These are phyloP conservation scores for Chesias legatella DNA, from an alignment of 2,888 invertebrate genomes.

Conservation along the genomic window DNA sequence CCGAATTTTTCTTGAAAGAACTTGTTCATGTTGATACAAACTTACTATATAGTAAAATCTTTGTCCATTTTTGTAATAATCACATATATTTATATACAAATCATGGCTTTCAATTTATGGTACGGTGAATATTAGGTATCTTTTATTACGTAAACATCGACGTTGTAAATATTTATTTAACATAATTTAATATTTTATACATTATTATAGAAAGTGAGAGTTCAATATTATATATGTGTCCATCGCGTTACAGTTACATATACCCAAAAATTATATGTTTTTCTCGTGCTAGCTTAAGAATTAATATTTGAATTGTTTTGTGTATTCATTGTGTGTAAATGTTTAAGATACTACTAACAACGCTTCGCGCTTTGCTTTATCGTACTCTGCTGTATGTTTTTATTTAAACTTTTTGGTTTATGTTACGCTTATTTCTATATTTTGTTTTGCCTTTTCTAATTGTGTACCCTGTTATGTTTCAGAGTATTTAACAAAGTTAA, in stretches of 20 bases:
- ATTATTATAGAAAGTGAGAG: conserved; percentile 41
- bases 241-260: conserved; percentile 50
- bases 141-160: conserved; percentile 36
- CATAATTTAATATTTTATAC: conserved; percentile 44
- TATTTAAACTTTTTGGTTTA: conserved; percentile 35
- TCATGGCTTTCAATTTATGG: conserved; percentile 28
- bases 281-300: conserved; percentile 51
- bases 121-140: conserved; percentile 38
- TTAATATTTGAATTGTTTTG: conserved; percentile 49
- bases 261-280: conserved; percentile 50
- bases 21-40: background rate
- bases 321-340: conserved; percentile 57
- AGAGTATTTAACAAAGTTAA: conserved; percentile 99
- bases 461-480: conserved; percentile 78
- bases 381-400: conserved; percentile 41
- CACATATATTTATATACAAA: conserved; percentile 13
- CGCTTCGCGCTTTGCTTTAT: conserved; percentile 60
- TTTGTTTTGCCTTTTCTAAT: conserved; percentile 68
- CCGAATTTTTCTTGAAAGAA: background rate
- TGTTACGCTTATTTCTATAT: conserved; percentile 42
- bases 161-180: conserved; percentile 54
- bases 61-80: conserved; percentile 9
- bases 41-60: conserved; percentile 8
- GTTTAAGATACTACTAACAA: conserved; percentile 53
- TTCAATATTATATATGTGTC: conserved; percentile 51